Percentiles rank a stretch among this genome's conserved stretches.
Conservation (phyloP, 1,140 invertebrate species). For the Limonius californicus region DNA sequence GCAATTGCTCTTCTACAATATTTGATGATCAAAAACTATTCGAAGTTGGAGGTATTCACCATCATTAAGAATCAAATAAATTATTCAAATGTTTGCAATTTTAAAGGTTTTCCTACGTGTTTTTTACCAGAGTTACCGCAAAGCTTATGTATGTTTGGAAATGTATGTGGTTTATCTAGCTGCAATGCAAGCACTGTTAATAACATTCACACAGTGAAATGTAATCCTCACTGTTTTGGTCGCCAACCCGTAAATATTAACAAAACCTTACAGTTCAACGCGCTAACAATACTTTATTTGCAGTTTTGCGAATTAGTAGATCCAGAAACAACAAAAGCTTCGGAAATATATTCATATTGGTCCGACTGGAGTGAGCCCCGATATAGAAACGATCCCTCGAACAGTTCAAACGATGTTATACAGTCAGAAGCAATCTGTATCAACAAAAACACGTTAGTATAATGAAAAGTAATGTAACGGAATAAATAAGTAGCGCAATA, state of each 20-base stretch:
- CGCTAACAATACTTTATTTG: not conserved
- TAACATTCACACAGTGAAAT: conserved; percentile 15
- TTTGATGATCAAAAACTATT: conserved; percentile 2
- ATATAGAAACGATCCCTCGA: not conserved
- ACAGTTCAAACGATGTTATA: not conserved
- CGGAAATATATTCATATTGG: conserved; percentile 20
- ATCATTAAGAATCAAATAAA: too few relatives aligned
- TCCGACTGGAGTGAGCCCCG: conserved; percentile 17
- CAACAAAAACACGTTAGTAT: conserved; percentile 17
- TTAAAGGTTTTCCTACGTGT: conserved; percentile 20
- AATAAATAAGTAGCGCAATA: too few relatives aligned
- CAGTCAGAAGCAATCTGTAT: conserved; percentile 16
- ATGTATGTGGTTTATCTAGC: conserved; percentile 16
- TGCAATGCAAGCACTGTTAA: not conserved
- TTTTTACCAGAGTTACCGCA: conserved; percentile 3
- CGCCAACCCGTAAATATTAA: conserved; percentile 17
- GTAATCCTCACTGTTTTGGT: conserved; percentile 18
- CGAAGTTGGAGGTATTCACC: conserved; percentile 17
- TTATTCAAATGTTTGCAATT: not conserved
- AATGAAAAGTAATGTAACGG: too few relatives aligned
- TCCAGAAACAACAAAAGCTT: not conserved
- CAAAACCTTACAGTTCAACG: not conserved
- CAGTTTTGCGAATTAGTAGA: conserved; percentile 20
- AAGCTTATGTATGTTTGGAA: conserved; percentile 8
- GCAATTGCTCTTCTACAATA: not conserved